phyloP scores from a whole-genome alignment of 2,797 vertebrate species.

The Ciconia nigra region DNA sequence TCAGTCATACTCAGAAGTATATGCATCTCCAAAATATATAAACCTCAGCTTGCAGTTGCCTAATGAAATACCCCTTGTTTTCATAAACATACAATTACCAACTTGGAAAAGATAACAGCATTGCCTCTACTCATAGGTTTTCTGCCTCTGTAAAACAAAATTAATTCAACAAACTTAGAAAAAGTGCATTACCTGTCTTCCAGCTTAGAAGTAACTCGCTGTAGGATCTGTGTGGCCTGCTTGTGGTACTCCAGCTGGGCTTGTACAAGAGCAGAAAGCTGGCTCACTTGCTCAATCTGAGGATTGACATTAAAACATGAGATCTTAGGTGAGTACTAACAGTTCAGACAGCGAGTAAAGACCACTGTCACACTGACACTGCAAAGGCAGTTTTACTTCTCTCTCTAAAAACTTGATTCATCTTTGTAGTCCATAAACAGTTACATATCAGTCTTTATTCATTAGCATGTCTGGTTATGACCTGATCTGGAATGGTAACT shows the following conservation, averaged over 20 bases:
- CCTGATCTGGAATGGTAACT: not conserved
- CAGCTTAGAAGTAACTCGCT: slow-evolving; percentile 89
- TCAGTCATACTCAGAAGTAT: not conserved
- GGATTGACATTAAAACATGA: not conserved
- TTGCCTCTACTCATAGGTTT: not conserved
- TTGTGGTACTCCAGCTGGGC: slow-evolving; percentile 97
- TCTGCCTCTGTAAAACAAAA: not conserved
- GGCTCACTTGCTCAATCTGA: slow-evolving; percentile 98
- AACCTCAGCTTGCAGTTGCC: not conserved
- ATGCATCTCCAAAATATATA: not conserved
- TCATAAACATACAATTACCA: not conserved
- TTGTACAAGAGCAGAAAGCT: slow-evolving; percentile 92
- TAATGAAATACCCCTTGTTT: not conserved
- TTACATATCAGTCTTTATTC: not conserved
- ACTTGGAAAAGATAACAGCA: not conserved
- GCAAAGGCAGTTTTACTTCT: not conserved
- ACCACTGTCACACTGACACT: not conserved
- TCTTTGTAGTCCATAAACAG: not conserved
- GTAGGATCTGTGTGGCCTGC: slow-evolving; percentile 91
- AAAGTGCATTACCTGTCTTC: slow-evolving; percentile 84
- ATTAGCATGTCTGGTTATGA: not conserved
- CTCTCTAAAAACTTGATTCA: not conserved
- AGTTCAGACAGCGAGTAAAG: not conserved
- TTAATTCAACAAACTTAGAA: not conserved
- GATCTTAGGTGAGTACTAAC: not conserved